These are phyloP conservation scores for Battus philenor DNA, from an alignment of 1,140 invertebrate genomes.

Conservation along the genomic window DNA sequence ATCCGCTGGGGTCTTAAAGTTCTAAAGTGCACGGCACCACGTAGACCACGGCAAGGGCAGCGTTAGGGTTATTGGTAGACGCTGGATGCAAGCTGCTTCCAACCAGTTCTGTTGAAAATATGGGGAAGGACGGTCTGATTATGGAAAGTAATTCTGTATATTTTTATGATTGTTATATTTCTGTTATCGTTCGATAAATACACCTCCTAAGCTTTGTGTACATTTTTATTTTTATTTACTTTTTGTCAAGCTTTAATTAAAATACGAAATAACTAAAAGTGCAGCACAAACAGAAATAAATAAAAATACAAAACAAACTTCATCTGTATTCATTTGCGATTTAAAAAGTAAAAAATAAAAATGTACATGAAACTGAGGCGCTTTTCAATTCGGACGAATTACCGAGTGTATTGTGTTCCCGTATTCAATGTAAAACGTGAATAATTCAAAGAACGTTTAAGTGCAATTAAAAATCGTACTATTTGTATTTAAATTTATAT, in stretches of 20 bases:
- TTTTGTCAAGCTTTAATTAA: constrained; percentile 1
- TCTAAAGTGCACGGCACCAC: too few relatives aligned
- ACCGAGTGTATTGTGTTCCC: constrained; percentile 9
- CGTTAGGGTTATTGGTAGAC: too few relatives aligned
- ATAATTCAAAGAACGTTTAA: constrained; percentile 6
- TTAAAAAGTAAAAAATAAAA: too few relatives aligned
- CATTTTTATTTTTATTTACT: neutral
- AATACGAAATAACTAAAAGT: neutral
- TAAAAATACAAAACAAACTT: neutral
- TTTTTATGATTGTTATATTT: too few relatives aligned
- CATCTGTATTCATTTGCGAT: constrained; percentile 10
- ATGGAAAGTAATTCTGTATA: too few relatives aligned
- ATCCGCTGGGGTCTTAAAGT: too few relatives aligned
- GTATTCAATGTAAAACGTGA: constrained; percentile 7
- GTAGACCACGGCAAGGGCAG: too few relatives aligned
- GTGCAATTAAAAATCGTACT: constrained; percentile 9
- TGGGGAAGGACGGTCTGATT: too few relatives aligned
- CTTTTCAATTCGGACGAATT: constrained; percentile 8
- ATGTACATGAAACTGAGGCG: constrained; percentile 1
- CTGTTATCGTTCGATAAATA: constrained; percentile 2
- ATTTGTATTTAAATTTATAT: too few relatives aligned
- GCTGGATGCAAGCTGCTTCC: too few relatives aligned
- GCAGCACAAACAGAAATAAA: neutral
- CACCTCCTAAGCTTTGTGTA: neutral
- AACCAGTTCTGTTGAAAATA: too few relatives aligned